A percentile compares a stretch with the other conserved stretches of the same genome.
Evolutionary conservation across 2,888 invertebrate species (phyloP).

Genomic region (Thymelicus sylvestris): DNA sequence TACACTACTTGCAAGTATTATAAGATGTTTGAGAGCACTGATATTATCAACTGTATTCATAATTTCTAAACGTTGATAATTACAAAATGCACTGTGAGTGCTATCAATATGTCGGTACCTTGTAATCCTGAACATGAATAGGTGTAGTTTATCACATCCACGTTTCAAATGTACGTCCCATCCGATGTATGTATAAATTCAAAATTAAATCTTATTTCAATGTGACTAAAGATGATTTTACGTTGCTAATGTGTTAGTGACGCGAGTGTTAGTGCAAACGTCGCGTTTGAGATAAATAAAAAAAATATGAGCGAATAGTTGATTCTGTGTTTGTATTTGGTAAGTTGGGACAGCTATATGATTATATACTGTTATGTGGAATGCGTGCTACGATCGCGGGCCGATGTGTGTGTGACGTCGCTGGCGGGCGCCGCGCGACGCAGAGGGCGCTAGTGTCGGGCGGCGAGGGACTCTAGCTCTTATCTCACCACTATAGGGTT

Average conservation of each 20-base stretch:
- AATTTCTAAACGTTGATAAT: slow-evolving; percentile 12
- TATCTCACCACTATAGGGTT: not conserved
- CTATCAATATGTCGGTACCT: not conserved
- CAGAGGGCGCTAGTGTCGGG: not conserved
- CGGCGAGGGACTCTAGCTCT: not conserved
- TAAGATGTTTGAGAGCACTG: slow-evolving; percentile 4
- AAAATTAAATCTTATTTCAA: slow-evolving; percentile 26
- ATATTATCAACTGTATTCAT: slow-evolving; percentile 7
- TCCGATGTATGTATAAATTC: slow-evolving; percentile 2
- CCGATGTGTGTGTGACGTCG: slow-evolving; percentile 53
- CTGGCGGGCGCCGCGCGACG: slow-evolving; percentile 35
- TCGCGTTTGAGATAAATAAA: slow-evolving; percentile 38
- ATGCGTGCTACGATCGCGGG: slow-evolving; percentile 63
- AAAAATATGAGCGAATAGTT: slow-evolving; percentile 64
- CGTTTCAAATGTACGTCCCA: not conserved
- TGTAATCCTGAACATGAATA: not conserved
- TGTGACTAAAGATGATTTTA: slow-evolving; percentile 36
- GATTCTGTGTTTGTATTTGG: slow-evolving; percentile 78
- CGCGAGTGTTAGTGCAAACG: slow-evolving; percentile 54
- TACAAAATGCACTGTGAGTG: slow-evolving; percentile 30
- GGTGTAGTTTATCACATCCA: slow-evolving; percentile 3
- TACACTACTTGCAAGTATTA: not conserved
- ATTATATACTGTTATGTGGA: slow-evolving; percentile 63
- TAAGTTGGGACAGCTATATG: slow-evolving; percentile 76
- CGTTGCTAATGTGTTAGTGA: slow-evolving; percentile 36